Evolutionary conservation across 2,797 vertebrate genomes (phyloP).

Genomic region (Sebastes flavidus): DNA sequence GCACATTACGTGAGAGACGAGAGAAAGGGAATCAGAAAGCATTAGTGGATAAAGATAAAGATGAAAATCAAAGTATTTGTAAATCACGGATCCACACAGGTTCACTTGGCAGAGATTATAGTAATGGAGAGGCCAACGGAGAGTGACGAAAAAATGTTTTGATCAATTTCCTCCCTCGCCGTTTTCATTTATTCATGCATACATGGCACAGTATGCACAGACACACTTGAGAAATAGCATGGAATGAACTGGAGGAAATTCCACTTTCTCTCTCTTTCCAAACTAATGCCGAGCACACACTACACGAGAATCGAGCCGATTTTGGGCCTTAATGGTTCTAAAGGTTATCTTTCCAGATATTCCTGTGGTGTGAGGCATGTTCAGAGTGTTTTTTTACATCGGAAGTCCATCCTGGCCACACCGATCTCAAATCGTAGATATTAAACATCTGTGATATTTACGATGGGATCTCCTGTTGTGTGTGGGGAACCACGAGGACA

Average conservation of each 20-base stretch:
- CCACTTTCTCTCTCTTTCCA: neutral
- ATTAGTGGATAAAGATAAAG: neutral
- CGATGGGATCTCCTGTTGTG: too few species aligned
- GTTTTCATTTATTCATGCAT: neutral
- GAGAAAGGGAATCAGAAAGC: neutral
- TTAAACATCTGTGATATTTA: too few species aligned
- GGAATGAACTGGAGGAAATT: neutral
- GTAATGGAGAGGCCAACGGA: neutral
- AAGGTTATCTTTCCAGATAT: too few species aligned
- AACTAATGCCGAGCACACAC: too few species aligned
- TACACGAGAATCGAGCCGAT: fast-evolving
- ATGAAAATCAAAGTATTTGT: neutral
- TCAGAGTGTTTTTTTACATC: too few species aligned
- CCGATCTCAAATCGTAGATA: too few species aligned
- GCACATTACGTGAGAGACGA: neutral
- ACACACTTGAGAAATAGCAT: neutral
- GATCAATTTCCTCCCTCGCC: neutral
- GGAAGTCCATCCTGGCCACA: too few species aligned
- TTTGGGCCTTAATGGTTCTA: too few species aligned
- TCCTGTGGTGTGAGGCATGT: too few species aligned
- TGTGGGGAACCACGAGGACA: too few species aligned
- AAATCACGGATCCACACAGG: neutral
- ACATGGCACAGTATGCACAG: neutral
- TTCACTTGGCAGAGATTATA: constrained; percentile 2
- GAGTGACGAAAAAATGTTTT: neutral